Evolutionary conservation across 2,113 vertebrate genomes (phyloP).

Genomic region (Gila orcuttii): DNA sequence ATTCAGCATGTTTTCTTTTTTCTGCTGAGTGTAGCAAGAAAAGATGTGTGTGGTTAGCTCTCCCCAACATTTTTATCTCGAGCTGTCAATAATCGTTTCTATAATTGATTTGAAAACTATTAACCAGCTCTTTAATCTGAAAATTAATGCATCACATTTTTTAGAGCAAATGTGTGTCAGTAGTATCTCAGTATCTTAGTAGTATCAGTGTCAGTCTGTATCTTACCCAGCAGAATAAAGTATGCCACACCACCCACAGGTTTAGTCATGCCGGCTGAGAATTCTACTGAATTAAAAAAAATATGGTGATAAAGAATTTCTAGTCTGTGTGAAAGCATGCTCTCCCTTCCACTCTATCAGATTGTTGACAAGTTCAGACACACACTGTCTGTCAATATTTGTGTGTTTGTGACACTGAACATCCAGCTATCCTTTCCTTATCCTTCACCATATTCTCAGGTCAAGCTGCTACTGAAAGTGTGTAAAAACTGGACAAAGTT

Average conservation of each 20-base stretch:
- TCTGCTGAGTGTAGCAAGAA: neutral
- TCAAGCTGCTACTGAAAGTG: neutral
- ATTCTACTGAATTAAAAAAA: neutral
- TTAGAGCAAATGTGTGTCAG: too few species aligned
- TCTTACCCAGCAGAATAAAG: neutral
- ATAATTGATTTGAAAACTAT: neutral
- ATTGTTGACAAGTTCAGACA: conserved; percentile 36
- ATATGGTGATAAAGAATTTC: neutral
- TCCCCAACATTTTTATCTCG: neutral
- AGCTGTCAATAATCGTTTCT: neutral
- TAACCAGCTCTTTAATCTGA: too few species aligned
- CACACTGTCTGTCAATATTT: conserved; percentile 25
- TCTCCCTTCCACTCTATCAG: conserved; percentile 24
- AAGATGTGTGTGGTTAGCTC: neutral
- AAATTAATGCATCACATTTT: neutral
- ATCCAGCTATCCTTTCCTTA: neutral
- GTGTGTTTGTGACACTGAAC: conserved; percentile 9
- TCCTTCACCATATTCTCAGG: neutral
- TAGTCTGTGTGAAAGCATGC: conserved; percentile 21
- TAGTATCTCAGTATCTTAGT: too few species aligned
- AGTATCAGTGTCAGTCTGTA: neutral
- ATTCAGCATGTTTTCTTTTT: conserved; percentile 1
- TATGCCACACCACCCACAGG: neutral
- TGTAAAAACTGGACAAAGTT: neutral
- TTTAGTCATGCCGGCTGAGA: conserved; percentile 18